A percentile compares a stretch with the other conserved stretches of the same genome.
Evolutionary conservation across 1,140 invertebrate genomes (phyloP).

Genomic region (Nomia melanderi): DNA sequence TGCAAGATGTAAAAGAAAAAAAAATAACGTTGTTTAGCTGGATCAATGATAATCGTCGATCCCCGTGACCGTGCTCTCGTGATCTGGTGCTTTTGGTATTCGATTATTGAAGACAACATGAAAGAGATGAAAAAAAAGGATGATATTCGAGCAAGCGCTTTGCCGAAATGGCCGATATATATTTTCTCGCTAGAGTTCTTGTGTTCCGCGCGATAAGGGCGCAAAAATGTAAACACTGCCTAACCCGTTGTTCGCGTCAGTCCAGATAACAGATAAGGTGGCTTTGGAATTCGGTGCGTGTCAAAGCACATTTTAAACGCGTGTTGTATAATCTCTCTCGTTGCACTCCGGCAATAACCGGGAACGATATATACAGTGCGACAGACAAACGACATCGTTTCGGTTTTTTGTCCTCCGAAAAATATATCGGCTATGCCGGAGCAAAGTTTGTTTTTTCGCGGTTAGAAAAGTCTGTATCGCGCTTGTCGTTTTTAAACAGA

Average conservation of each 20-base stretch:
- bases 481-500: slow-evolving; percentile 45
- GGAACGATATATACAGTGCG: background rate
- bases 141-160: slow-evolving; percentile 21
- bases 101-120: slow-evolving; percentile 2
- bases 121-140: background rate
- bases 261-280: background rate
- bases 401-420: slow-evolving; percentile 34
- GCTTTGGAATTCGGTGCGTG: slow-evolving; percentile 6
- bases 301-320: background rate
- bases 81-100: slow-evolving; percentile 65
- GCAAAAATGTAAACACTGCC: slow-evolving; percentile 58
- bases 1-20: too few species aligned
- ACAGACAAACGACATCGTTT: background rate
- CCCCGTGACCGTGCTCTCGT: slow-evolving; percentile 61
- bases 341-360: slow-evolving; percentile 24
- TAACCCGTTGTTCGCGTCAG: slow-evolving; percentile 43
- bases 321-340: slow-evolving; percentile 20
- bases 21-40: slow-evolving; percentile 43
- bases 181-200: slow-evolving; percentile 46
- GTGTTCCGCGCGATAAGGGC: slow-evolving; percentile 34
- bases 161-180: slow-evolving; percentile 59
- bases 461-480: slow-evolving; percentile 39
- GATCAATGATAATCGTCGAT: slow-evolving; percentile 54
- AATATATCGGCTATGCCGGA: slow-evolving; percentile 57
- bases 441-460: slow-evolving; percentile 19